These are phyloP conservation scores for Myocastor coypus DNA, from an alignment of 2,113 vertebrate species.

Conservation along the genomic window DNA sequence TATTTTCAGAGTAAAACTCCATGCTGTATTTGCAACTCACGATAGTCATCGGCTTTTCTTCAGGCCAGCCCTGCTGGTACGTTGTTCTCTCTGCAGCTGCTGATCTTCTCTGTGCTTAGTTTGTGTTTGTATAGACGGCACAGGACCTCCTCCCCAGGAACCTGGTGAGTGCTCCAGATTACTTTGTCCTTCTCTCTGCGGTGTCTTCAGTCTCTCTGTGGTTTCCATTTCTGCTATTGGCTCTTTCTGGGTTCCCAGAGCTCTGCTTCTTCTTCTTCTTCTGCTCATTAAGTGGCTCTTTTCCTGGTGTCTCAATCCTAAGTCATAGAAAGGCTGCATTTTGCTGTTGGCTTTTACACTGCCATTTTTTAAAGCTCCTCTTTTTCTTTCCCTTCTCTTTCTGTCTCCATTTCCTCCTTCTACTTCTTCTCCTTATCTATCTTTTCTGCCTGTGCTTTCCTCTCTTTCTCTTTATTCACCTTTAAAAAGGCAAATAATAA, in stretches of 20 bases:
- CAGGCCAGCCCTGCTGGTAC: not conserved
- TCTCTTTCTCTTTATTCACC: not conserved
- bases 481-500: not conserved
- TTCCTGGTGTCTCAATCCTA: not conserved
- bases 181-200: not conserved
- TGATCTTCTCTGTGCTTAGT: not conserved
- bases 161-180: not conserved
- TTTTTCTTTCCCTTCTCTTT: not conserved
- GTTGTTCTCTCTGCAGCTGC: not conserved
- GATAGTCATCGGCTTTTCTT: not conserved
- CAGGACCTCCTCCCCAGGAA: not conserved
- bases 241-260: not conserved
- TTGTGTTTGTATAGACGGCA: not conserved
- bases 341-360: not conserved
- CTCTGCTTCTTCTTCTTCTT: not conserved
- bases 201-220: not conserved
- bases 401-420: not conserved
- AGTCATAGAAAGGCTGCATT: not conserved
- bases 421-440: not conserved
- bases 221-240: not conserved
- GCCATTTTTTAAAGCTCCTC: not conserved
- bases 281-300: not conserved
- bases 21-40: not conserved
- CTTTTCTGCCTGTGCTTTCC: not conserved
- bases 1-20: not conserved